Evolutionary conservation across 2,888 invertebrate genomes (phyloP).

Genomic region (Dasysyrphus tricinctus): DNA sequence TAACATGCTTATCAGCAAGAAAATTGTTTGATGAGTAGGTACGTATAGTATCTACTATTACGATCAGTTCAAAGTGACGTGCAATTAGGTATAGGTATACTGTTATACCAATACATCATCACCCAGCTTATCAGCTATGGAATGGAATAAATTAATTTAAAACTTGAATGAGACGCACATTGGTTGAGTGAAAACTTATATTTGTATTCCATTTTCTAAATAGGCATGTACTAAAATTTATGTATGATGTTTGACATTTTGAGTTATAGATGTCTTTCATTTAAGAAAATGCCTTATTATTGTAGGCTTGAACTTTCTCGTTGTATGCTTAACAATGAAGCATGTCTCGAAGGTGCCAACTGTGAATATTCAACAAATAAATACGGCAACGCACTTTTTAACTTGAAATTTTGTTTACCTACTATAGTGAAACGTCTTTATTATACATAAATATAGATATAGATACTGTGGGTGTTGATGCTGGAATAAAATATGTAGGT

Average conservation of each 20-base stretch:
- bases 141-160: conserved; percentile 38
- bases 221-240: conserved; percentile 3
- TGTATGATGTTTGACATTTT: conserved; percentile 32
- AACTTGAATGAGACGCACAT: conserved; percentile 32
- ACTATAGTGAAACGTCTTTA: not conserved
- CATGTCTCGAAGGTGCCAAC: conserved; percentile 38
- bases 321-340: conserved; percentile 24
- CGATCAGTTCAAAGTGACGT: conserved; percentile 23
- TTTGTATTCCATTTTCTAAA: conserved; percentile 7
- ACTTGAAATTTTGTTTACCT: conserved; percentile 18
- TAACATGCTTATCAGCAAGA: conserved; percentile 9
- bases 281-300: not conserved
- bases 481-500: too few species aligned
- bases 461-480: conserved; percentile 12
- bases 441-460: not conserved
- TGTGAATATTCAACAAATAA: conserved; percentile 44
- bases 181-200: conserved; percentile 20
- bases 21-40: conserved; percentile 3
- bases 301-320: conserved; percentile 19
- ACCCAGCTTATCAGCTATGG: conserved; percentile 43
- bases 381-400: conserved; percentile 35
- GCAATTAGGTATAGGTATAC: not conserved
- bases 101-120: not conserved
- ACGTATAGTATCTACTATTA: not conserved
- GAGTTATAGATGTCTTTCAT: not conserved